Evolutionary conservation across 1,140 invertebrate genomes (phyloP).

Genomic region (Zaprionus ghesquierei): DNA sequence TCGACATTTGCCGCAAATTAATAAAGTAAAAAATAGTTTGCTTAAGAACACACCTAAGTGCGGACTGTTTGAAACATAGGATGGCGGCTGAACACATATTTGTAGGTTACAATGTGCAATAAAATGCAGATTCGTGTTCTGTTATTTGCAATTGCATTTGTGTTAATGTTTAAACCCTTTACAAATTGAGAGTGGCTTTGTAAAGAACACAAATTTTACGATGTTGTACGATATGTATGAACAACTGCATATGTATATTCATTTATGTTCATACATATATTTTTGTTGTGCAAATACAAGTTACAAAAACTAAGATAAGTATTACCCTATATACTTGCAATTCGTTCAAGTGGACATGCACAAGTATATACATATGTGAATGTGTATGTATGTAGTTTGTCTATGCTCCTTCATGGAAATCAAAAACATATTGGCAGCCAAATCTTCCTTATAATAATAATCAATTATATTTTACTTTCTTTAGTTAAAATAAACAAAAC

Average conservation of each 20-base stretch:
- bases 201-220: background rate
- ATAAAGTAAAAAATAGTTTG: slow-evolving; percentile 40
- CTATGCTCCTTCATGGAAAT: background rate
- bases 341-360: background rate
- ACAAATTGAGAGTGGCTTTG: background rate
- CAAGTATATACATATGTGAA: background rate
- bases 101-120: slow-evolving; percentile 20
- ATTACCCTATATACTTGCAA: background rate
- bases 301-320: background rate
- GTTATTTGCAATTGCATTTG: background rate
- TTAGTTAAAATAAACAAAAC: background rate
- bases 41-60: background rate
- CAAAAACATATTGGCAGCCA: background rate
- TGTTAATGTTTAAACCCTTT: background rate
- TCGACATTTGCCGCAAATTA: slow-evolving; percentile 47
- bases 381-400: background rate
- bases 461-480: background rate
- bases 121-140: slow-evolving; percentile 12
- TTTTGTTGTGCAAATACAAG: slow-evolving; percentile 2
- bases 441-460: background rate
- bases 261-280: background rate
- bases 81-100: slow-evolving; percentile 15
- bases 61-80: slow-evolving; percentile 21
- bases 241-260: background rate
- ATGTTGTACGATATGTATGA: background rate